A percentile compares a stretch with the other conserved stretches of the same genome.
Conservation (phyloP, 2,888 invertebrate genomes). For the Cetonia aurata region DNA sequence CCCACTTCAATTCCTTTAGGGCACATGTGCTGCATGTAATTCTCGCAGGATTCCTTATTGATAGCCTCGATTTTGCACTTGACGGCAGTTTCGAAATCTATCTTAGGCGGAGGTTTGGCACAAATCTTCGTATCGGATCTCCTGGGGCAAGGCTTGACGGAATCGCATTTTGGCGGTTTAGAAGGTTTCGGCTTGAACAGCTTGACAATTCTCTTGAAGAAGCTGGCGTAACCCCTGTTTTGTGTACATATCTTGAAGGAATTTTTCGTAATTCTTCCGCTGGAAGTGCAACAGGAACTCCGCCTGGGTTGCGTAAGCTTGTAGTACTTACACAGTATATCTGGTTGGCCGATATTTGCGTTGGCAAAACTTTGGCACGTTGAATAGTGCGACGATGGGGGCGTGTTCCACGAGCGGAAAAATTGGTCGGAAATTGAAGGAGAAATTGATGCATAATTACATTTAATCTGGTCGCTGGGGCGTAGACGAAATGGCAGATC, state of each 20-base stretch:
- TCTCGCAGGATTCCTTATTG: not conserved
- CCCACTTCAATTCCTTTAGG: conserved; percentile 27
- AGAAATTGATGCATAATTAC: not conserved
- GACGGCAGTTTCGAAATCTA: conserved; percentile 5
- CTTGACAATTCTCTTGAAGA: conserved; percentile 13
- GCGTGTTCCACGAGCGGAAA: not conserved
- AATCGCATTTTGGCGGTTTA: conserved; percentile 9
- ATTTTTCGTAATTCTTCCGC: conserved; percentile 7
- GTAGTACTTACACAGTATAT: conserved; percentile 19
- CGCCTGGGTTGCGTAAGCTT: not conserved
- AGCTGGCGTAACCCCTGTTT: conserved; percentile 7
- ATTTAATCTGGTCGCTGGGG: not conserved
- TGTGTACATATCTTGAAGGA: not conserved
- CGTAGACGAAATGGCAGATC: not conserved
- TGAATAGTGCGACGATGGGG: too few relatives aligned
- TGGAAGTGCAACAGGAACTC: not conserved
- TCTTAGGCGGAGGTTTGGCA: not conserved
- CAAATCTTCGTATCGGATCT: not conserved
- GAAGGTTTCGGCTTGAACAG: conserved; percentile 2
- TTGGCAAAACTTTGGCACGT: not conserved
- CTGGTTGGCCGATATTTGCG: not conserved
- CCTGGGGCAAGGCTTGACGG: not conserved
- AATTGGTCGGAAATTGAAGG: not conserved
- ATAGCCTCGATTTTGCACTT: conserved; percentile 9
- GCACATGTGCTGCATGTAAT: conserved; percentile 6